Base-by-base conservation (phyloP, 53 echinoderm and acorn worm genomes). In the Mesocentrotus franciscanus region DNA sequence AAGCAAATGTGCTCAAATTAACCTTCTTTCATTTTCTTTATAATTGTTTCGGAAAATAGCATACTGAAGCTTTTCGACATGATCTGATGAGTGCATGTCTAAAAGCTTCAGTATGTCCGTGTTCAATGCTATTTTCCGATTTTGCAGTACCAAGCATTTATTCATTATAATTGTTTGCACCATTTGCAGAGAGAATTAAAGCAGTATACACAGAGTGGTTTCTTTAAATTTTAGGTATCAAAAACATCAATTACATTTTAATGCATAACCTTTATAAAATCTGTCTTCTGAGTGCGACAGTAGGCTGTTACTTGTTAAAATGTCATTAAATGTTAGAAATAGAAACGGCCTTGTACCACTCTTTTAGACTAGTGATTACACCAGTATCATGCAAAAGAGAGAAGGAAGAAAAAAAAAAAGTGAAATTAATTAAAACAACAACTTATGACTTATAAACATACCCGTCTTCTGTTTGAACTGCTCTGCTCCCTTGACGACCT, bases 401-500 rank as follows among this genome's bases (percentile, higher is more conserved):
- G 42, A 39, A 55, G 8, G 0, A 59, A n/a, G n/a, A n/a, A n/a
- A 59, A 59, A 5, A 58, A 5, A 59, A 59, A 59, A 11, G 59
- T 59, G 59, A 59, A 59, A 85, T 33, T 0, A 85, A 85, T 30
- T 0, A 85, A 85, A 85, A 85, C 85, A n/a, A n/a, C n/a, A 85
- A 85, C 85, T 8, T 32, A 85, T 55, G 42, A 11, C 39, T 32
- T 85, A 85, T 85, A 85, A 85, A 85, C 85, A 85, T 85, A 85
- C 85, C 85, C 42, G 85, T 39, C 85, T 85, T 85, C 85, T 56
- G 85, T 85, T 85, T 85, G 85, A 85, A 85, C 85, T 85, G 85
- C 85, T 85, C 85, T 85, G 34, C 85, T 85, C 85, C 85, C 85
- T 85, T 85, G 85, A 85, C 85, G 39, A 85, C 85, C 85, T 85